Conservation (phyloP, 2,113 vertebrate genomes). For the Suncus etruscus region DNA sequence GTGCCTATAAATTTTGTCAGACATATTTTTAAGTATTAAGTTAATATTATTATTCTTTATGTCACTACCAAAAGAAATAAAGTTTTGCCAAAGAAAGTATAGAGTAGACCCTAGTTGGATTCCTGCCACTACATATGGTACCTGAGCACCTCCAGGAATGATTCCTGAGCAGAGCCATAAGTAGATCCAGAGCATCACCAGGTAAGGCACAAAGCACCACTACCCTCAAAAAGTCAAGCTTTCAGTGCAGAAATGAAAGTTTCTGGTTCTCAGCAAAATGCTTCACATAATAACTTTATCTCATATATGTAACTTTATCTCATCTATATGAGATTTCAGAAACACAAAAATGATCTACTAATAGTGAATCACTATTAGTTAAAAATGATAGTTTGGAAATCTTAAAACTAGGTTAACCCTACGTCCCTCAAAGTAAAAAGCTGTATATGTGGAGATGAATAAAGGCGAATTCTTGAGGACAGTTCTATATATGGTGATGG, state of each 20-base stretch:
- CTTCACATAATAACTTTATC: slow-evolving; percentile 27
- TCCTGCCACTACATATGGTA: no score
- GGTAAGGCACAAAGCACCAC: no score
- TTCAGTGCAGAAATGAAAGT: slow-evolving; percentile 39
- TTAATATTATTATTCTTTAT: not conserved
- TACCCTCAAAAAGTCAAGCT: not conserved
- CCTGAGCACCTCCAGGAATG: no score
- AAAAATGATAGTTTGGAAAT: not conserved
- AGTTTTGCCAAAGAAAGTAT: no score
- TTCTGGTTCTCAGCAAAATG: slow-evolving; percentile 28
- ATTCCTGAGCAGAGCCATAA: no score
- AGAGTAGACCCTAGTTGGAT: no score
- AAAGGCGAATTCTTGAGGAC: slow-evolving; percentile 11
- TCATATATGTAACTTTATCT: slow-evolving; percentile 10
- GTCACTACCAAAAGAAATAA: not conserved
- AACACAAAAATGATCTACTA: slow-evolving; percentile 19
- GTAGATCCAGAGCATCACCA: no score
- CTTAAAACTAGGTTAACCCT: slow-evolving; percentile 17
- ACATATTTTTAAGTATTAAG: not conserved
- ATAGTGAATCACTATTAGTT: not conserved
- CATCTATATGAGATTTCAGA: not conserved
- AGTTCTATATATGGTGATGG: not conserved
- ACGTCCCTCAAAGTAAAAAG: slow-evolving; percentile 50
- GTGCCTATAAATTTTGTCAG: not conserved
- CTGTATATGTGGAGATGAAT: not conserved